A percentile compares a stretch with the other conserved stretches of the same genome.
Conservation (phyloP, 1,140 invertebrate genomes). For the Marisa cornuarietis region DNA sequence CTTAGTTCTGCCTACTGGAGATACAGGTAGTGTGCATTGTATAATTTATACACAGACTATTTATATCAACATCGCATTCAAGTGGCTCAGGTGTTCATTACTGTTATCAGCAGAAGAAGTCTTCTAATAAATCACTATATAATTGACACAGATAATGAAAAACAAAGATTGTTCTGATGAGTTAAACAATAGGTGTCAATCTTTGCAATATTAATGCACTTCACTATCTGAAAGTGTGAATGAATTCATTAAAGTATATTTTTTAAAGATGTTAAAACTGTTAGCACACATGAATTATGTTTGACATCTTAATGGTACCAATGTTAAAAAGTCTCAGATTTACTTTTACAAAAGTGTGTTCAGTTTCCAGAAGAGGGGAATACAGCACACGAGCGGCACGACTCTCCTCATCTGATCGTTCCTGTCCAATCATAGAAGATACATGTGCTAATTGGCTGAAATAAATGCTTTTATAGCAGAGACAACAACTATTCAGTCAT, state of each 20-base stretch:
- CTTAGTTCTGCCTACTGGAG: too few relatives aligned
- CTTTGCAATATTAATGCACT: neutral
- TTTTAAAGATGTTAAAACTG: neutral
- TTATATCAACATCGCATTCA: too few relatives aligned
- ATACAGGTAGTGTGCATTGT: too few relatives aligned
- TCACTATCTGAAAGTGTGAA: neutral
- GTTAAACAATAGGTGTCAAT: neutral
- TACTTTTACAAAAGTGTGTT: slow-evolving; percentile 57
- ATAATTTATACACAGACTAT: too few relatives aligned
- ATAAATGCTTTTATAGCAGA: too few relatives aligned
- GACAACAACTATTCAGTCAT: too few relatives aligned
- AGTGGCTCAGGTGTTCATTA: too few relatives aligned
- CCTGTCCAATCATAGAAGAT: slow-evolving; percentile 33
- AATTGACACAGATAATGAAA: neutral
- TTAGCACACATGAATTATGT: neutral
- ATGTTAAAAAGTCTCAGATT: neutral
- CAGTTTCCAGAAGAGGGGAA: slow-evolving; percentile 48
- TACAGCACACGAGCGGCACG: slow-evolving; percentile 44
- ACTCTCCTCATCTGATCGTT: slow-evolving; percentile 49
- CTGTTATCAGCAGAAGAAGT: too few relatives aligned
- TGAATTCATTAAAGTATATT: neutral
- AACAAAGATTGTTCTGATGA: neutral
- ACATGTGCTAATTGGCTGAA: neutral
- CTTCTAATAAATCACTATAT: too few relatives aligned
- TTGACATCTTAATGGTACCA: neutral